A percentile compares a stretch with the other conserved stretches of the same genome.
Conservation (phyloP, 1,140 invertebrate genomes). For the Plodia interpunctella region DNA sequence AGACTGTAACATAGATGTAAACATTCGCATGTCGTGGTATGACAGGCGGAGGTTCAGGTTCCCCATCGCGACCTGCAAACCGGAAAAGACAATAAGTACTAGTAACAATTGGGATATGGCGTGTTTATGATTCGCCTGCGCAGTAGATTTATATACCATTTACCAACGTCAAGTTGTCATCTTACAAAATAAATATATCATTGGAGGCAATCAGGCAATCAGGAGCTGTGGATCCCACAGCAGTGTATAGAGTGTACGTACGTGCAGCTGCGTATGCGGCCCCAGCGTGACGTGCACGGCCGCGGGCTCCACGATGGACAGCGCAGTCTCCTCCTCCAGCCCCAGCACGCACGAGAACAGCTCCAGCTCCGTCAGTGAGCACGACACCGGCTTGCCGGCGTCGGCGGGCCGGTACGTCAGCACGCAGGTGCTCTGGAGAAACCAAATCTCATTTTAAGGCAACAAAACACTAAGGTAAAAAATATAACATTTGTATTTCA, state of each 20-base stretch:
- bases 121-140: too few relatives aligned
- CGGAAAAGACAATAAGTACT: not conserved
- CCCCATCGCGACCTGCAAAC: conserved; percentile 78
- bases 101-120: too few relatives aligned
- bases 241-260: conserved; percentile 20
- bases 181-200: too few relatives aligned
- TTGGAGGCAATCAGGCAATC: too few relatives aligned
- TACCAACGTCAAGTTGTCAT: too few relatives aligned
- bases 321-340: conserved; percentile 94
- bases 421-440: conserved; percentile 92
- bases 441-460: too few relatives aligned
- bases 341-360: conserved; percentile 96
- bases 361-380: conserved; percentile 93
- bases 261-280: conserved; percentile 60
- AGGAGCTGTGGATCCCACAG: too few relatives aligned
- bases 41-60: conserved; percentile 92
- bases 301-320: conserved; percentile 97
- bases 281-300: conserved; percentile 84
- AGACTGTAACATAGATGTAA: conserved; percentile 91
- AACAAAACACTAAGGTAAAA: too few relatives aligned
- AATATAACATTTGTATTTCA: too few relatives aligned
- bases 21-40: conserved; percentile 96
- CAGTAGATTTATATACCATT: too few relatives aligned
- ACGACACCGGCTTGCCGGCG: conserved; percentile 86
- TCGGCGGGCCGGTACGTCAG: conserved; percentile 87